These are phyloP conservation scores for Athene noctua DNA, from an alignment of 2,113 vertebrate species.

Conservation along the genomic window DNA sequence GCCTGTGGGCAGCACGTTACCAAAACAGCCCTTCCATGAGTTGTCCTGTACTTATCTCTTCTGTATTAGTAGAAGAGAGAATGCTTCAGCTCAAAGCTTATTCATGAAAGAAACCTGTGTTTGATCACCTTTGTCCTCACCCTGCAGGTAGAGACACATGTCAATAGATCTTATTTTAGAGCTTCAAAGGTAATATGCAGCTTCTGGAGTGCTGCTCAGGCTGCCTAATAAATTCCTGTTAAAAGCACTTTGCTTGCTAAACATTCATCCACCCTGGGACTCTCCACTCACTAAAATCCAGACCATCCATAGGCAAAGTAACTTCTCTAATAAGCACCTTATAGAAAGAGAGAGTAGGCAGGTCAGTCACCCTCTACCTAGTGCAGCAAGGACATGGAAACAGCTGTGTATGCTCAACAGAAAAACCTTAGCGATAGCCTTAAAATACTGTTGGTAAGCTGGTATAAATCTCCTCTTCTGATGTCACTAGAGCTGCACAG, in stretches of 20 bases:
- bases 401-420: not conserved
- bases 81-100: not conserved
- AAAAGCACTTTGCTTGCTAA: not conserved
- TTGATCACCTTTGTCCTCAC: not conserved
- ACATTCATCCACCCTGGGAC: not conserved
- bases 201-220: not conserved
- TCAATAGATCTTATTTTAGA: not conserved
- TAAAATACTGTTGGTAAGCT: not conserved
- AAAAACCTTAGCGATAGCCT: not conserved
- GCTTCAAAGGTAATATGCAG: not conserved
- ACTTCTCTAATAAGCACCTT: not conserved
- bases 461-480: not conserved
- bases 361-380: not conserved
- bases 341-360: not conserved
- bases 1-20: not conserved
- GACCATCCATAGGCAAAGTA: not conserved
- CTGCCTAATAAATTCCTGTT: not conserved
- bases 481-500: not conserved
- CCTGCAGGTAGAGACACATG: not conserved
- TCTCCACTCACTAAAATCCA: not conserved
- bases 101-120: not conserved
- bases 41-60: not conserved
- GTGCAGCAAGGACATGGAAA: not conserved
- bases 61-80: not conserved
- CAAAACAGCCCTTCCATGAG: not conserved